Conservation (phyloP, 2,797 vertebrate species). For the Halcyon smyrnensis region DNA sequence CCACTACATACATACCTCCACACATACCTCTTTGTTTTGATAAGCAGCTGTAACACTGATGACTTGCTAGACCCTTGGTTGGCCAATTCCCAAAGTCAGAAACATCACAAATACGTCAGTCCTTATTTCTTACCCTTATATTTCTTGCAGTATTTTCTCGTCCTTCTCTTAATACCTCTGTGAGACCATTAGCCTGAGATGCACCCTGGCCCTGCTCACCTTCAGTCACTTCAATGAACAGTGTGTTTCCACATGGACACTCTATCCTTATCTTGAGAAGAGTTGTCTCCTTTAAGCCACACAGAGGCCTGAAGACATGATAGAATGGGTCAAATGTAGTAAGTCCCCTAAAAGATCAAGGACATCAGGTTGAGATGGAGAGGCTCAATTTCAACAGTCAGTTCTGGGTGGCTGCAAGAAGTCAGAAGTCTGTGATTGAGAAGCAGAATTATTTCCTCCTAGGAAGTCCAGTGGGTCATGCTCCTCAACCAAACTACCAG, state of each 20-base stretch:
- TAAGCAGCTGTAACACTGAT: not conserved
- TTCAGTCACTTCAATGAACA: accelerated
- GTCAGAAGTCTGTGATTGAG: not conserved
- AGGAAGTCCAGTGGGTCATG: not conserved
- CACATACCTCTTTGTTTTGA: not conserved
- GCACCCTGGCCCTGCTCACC: not conserved
- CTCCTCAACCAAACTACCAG: not conserved
- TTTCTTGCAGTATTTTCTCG: not conserved
- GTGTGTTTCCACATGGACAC: not conserved
- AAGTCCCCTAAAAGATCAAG: not conserved
- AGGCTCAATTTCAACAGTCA: not conserved
- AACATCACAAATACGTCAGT: not conserved
- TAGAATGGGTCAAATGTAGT: not conserved
- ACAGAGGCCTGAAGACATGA: not conserved
- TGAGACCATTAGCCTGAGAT: not conserved
- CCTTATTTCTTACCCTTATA: not conserved
- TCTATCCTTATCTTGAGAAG: not conserved
- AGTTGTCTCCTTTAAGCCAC: not conserved
- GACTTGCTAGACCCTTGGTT: not conserved
- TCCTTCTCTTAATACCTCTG: not conserved
- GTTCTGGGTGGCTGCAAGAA: not conserved
- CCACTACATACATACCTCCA: not conserved
- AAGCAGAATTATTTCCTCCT: not conserved
- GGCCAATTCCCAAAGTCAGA: not conserved
- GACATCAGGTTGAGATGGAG: not conserved